phyloP scores from a whole-genome alignment of 2,797 vertebrate species.

The Myiothlypis chrysogaster region DNA sequence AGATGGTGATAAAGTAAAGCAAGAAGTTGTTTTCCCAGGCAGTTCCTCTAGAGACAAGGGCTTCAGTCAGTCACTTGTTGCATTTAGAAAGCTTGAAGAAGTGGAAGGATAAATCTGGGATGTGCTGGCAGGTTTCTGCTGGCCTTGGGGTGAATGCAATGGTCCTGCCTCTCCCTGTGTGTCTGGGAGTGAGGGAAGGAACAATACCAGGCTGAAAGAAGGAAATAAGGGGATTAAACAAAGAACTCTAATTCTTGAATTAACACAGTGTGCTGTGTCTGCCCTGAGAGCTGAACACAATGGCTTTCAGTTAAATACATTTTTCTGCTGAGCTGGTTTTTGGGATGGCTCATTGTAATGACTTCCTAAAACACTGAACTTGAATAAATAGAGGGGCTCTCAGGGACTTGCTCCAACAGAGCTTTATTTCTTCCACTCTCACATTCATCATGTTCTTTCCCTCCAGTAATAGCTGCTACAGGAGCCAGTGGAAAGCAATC shows the following conservation, averaged over 20 bases:
- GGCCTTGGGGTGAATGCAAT: neutral
- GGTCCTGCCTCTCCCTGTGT: neutral
- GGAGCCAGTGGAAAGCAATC: neutral
- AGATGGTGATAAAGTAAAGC: neutral
- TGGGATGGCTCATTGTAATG: conserved; percentile 29
- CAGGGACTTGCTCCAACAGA: neutral
- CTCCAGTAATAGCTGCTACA: neutral
- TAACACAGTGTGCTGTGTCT: conserved; percentile 4
- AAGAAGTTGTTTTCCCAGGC: neutral
- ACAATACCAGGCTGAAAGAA: neutral
- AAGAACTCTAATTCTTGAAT: conserved; percentile 44
- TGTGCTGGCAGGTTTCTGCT: neutral
- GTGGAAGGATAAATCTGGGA: neutral
- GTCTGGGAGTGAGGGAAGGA: neutral
- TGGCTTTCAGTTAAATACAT: conserved; percentile 32
- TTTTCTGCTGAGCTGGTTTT: conserved; percentile 46
- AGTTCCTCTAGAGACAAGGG: neutral
- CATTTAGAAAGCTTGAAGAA: neutral
- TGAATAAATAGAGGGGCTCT: neutral
- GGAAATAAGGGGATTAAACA: conserved; percentile 47
- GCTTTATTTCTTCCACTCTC: conserved; percentile 21
- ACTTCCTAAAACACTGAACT: conserved; percentile 38
- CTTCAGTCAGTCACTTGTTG: neutral
- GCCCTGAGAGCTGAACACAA: conserved; percentile 17
- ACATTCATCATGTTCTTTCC: neutral